Evolutionary conservation across 2,888 invertebrate genomes (phyloP).

Genomic region (Drosophila austrosaltans): DNA sequence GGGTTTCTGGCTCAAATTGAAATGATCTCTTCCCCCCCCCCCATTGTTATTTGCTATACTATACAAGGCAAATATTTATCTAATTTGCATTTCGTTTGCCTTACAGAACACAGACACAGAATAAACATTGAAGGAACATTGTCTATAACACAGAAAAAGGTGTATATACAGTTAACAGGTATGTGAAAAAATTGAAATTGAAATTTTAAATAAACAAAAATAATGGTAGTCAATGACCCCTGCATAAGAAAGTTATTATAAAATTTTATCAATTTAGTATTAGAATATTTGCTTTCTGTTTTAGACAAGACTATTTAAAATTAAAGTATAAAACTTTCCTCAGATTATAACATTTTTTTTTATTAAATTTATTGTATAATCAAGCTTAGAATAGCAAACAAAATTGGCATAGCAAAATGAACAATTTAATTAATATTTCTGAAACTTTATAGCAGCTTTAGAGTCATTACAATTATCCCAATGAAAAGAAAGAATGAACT

Average conservation of each 20-base stretch:
- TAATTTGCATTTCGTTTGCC: conserved; percentile 71
- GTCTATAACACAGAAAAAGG: conserved; percentile 36
- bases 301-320: too few relatives aligned
- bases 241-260: neutral
- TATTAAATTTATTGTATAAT: too few relatives aligned
- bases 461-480: neutral
- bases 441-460: neutral
- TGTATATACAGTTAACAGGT: conserved; percentile 46
- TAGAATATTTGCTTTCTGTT: too few relatives aligned
- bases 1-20: conserved; percentile 69
- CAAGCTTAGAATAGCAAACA: too few relatives aligned
- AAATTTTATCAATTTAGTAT: neutral
- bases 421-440: neutral
- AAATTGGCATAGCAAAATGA: neutral
- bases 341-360: too few relatives aligned
- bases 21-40: conserved; percentile 13
- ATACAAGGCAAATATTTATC: conserved; percentile 62
- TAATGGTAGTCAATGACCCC: neutral
- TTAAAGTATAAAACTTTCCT: too few relatives aligned
- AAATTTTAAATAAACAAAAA: neutral
- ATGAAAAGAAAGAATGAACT: too few relatives aligned
- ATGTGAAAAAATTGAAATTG: conserved; percentile 40
- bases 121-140: conserved; percentile 13
- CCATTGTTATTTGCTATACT: conserved; percentile 32
- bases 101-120: conserved; percentile 59